Evolutionary conservation across 2,797 vertebrate species (phyloP), one percentile per base, ranked within the genome.

Genomic region (Rhinoraja longicauda): DNA sequence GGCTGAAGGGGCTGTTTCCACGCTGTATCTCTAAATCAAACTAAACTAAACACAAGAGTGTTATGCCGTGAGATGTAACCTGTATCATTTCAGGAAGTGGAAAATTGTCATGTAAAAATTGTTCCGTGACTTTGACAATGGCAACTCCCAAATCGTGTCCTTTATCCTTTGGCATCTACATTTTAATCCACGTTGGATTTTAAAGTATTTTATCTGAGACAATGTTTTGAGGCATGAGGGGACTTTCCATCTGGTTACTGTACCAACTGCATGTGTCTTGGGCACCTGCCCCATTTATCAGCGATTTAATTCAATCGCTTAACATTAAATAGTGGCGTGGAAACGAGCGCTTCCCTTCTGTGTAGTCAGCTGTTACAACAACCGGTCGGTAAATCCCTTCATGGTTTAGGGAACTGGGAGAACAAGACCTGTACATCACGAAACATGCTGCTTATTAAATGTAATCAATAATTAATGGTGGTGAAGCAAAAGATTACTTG

Each of bases 291-390:
- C 57, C 29, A 62, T 57, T 62, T 86, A 17, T n/a, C 59, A 86
- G 82, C 29, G 32, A 86, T 86, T 64, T 62, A 88, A 21, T 88
- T 15, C 59, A 9, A 88, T 64, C 59, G 32, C 24, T 67, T 88
- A 64, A 64, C 67, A 67, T 86, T 32, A 86, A 86, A 88, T 36
- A 59, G 29, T 32, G 29, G 59, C 21, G n/a, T n/a, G n/a, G 59
- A 88, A 84, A 29, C 36, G 5, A 88, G 17, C n/a, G 2, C 59
- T 36, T 64, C 59, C 84, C 59, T 64, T 62, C n/a, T 21, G 59
- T 67, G 84, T 62, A 88, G 84, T 88, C 84, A 88, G 59, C 84
- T 88, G 84, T 67, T 67, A 88, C 84, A 64, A 19, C 88, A 88
- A 88, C 84, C 84, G 36, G n/a, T 59, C 32, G 57, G 82, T 59